These are phyloP conservation scores for Hormiphora californensis DNA, from an alignment of 37 sponge, comb jelly and placozoan genomes.

Conservation along the genomic window DNA sequence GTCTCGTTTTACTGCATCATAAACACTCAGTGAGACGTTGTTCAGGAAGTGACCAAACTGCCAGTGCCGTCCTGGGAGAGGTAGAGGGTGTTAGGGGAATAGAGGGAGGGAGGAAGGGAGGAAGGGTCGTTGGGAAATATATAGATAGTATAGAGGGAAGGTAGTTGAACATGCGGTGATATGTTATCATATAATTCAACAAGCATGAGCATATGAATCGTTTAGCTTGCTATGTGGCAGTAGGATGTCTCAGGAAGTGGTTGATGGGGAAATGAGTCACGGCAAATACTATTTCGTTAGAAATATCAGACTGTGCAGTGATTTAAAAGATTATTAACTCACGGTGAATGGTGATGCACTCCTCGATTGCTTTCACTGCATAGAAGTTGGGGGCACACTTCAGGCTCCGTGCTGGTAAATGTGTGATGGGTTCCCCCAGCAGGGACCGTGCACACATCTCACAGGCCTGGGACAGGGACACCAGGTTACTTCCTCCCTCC, in stretches of 20 bases:
- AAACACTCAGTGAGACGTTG: conserved; percentile 31
- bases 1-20: conserved; percentile 19
- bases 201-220: too few species aligned
- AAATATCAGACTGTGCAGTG: too few species aligned
- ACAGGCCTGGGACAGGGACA: conserved; percentile 73
- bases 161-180: too few species aligned
- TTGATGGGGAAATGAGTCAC: too few species aligned
- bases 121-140: too few species aligned
- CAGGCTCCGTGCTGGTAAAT: conserved; percentile 57
- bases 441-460: conserved; percentile 76
- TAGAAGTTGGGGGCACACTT: conserved; percentile 62
- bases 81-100: too few species aligned
- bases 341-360: conserved; percentile 68
- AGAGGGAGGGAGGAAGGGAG: too few species aligned
- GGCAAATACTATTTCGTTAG: too few species aligned
- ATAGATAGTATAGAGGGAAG: too few species aligned
- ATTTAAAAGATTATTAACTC: conserved; percentile 23
- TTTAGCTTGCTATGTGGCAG: too few species aligned
- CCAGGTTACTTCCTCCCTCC: conserved; percentile 90
- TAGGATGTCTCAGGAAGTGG: too few species aligned
- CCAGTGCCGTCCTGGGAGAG: conserved; percentile 12
- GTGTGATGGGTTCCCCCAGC: conserved; percentile 67
- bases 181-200: too few species aligned
- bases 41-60: conserved; percentile 6
- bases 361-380: conserved; percentile 67